Base-by-base conservation (phyloP, 2,113 vertebrate genomes). In the Onychorhynchus coronatus region DNA sequence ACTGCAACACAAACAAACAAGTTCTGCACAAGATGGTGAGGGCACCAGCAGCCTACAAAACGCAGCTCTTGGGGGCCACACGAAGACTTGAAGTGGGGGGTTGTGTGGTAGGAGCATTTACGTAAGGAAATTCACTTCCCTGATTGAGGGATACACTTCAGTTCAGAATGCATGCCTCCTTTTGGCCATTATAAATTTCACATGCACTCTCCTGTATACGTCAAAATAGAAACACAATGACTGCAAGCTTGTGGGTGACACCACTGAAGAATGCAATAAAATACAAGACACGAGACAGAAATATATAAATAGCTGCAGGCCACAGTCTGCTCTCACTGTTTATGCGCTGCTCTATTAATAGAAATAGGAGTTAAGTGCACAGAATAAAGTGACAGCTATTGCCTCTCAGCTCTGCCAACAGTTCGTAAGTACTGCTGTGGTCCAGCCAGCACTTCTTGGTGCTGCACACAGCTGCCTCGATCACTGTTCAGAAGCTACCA, bases 301-400 rank as follows among this genome's bases (percentile, higher is more conserved):
- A 95, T 75, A 31, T 8, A 62, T 68, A 93, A 93, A 96, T 70
- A 95, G 86, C 92, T 92, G 89, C 73, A 78, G 96, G 96, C 88
- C 95, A 73, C 72, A 88, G 93, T 96, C 95, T 87, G 85, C 70
- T 95, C 73, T 93, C 83, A 71, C 90, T 95, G 92, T 67, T 96
- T 95, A 61, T 58, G 41, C 58, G 77, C 53, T 85, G 88, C 73
- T 91, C 91, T 89, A 89, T 94, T 97, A 96, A 89, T 89, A 86
- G 80, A 91, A 94, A 96, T 65, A 94, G 92, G 95, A 96, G 96
- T 96, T 96, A 97, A 97, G 93, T 95, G 93, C 9, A 66, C 93
- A 96, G 95, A 94, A 96, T 92, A 66, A 95, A 96, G 91, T 93
- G 96, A 92, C 93, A 91, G 86, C 92, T 93, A 92, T 75, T 1